phyloP scores from a whole-genome alignment of 2,888 invertebrate genomes.

The Eupithecia exiguata region DNA sequence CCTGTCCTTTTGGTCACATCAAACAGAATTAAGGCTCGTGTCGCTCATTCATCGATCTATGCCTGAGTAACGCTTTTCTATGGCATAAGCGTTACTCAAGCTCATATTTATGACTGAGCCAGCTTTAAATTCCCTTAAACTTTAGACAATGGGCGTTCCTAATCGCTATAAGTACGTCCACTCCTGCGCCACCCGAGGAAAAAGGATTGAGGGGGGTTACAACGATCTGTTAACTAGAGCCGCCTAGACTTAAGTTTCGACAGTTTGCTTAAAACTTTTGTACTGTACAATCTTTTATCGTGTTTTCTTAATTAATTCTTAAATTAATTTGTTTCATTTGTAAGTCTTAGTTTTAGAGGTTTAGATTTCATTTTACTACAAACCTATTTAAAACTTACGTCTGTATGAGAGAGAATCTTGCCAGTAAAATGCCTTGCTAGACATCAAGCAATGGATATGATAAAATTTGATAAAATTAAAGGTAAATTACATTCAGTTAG shows the following conservation, averaged over 20 bases:
- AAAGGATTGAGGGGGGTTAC: neutral
- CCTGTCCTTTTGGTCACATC: no score
- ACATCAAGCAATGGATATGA: no score
- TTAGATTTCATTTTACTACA: neutral
- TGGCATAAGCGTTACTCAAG: no score
- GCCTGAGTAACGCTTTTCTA: no score
- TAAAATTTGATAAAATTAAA: no score
- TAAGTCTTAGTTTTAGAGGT: neutral
- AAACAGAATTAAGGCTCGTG: no score
- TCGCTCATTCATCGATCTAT: no score
- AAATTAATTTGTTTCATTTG: conserved; percentile 18
- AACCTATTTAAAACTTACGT: neutral
- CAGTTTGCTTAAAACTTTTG: conserved; percentile 19
- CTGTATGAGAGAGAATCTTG: neutral
- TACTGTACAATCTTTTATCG: conserved; percentile 17
- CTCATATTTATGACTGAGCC: no score
- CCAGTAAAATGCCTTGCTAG: neutral
- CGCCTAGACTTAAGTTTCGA: conserved; percentile 16
- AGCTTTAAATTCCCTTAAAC: neutral
- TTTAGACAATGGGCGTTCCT: neutral
- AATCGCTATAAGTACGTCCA: conserved; percentile 10
- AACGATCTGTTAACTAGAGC: conserved; percentile 16
- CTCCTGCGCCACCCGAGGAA: neutral
- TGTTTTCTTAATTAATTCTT: conserved; percentile 7
- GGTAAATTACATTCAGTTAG: no score